Evolutionary conservation across 2,888 invertebrate species (phyloP), one percentile per base, ranked within the genome.

Genomic region (Agrochola lychnidis): DNA sequence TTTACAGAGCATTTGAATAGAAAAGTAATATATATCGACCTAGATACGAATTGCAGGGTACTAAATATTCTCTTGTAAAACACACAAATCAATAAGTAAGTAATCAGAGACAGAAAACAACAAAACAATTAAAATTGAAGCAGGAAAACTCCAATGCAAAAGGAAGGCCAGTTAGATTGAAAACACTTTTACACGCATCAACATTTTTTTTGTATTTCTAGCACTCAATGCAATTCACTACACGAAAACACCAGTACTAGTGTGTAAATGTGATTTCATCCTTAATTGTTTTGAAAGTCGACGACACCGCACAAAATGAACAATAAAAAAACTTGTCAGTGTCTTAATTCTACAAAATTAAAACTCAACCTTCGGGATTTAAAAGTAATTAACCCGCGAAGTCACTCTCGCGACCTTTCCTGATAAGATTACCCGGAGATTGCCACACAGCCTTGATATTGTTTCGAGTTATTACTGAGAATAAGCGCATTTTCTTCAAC

Each of bases 351-450:
- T 25, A 36, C 40, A 70, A 78, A 82, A 84, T 83, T 78, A 72
- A 68, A 70, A 72, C 53, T 51, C 67, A 79, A 42, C 48, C 74
- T 82, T 70, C 64, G n/a, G 64, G 73, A 78, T 82, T 81, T 57
- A 57, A 81, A 82, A 81, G 71, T 78, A 85, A 87, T 84, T 85
- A 89, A 87, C 76, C 61, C 71, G 14, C 53, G 45, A 79, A 80
- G 70, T 75, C 74, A 79, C 63, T 77, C 64, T 45, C 48, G 64
- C 74, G 79, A 85, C 84, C 85, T 84, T 81, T 78, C 66, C 73
- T 83, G 82, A 85, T 82, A 79, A 81, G 84, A 86, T 90, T 89
- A 87, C 70, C 69, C 51, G 66, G 71, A 86, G 84, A 90, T 90
- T 86, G 86, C 81, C 76, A 45, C 22, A 53, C 70, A 82, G 78